Evolutionary conservation across 2,888 invertebrate genomes (phyloP).

Genomic region (Xanthia icteritia): DNA sequence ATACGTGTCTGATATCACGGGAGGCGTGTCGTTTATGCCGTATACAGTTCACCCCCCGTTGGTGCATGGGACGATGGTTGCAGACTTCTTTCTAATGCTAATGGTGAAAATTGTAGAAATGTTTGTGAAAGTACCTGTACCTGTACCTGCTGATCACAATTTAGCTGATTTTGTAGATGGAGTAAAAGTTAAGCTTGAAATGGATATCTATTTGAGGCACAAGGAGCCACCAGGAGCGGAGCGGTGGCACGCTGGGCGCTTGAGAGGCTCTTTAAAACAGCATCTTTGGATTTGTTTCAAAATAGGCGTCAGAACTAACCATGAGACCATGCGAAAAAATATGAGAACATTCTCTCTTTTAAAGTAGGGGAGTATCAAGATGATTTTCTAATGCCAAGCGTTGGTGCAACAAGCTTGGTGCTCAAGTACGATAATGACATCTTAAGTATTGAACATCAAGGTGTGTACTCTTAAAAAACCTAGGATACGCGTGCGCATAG

Average conservation of each 20-base stretch:
- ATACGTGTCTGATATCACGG: constrained; percentile 55
- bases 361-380: neutral
- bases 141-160: neutral
- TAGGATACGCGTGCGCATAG: constrained; percentile 14
- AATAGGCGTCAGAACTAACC: neutral
- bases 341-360: neutral
- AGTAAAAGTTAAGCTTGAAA: neutral
- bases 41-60: constrained; percentile 51
- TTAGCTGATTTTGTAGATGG: neutral
- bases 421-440: neutral
- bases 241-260: neutral
- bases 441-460: neutral
- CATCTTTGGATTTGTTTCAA: neutral
- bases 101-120: constrained; percentile 5
- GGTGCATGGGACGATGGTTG: constrained; percentile 21
- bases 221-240: neutral
- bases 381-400: neutral
- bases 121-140: neutral
- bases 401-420: neutral
- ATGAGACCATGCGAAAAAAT: neutral
- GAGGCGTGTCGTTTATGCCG: constrained; percentile 40
- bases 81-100: constrained; percentile 22
- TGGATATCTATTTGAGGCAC: neutral
- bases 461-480: neutral
- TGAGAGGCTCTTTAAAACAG: no score